phyloP scores from a whole-genome alignment of 2,113 vertebrate genomes.

The Gulo gulo region DNA sequence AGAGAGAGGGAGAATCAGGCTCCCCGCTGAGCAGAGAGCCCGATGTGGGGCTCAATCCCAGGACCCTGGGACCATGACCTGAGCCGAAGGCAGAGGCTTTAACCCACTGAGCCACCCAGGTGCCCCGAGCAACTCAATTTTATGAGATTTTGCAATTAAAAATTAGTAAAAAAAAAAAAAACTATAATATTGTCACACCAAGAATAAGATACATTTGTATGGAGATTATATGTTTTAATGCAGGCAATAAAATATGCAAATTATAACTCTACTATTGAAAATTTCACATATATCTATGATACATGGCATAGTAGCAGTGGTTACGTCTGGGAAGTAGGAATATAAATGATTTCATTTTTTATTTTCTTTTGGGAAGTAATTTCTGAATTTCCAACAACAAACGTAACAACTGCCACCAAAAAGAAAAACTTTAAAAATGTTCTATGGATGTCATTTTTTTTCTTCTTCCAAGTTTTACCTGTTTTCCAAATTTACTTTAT shows the following conservation, averaged over 20 bases:
- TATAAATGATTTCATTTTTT: background rate
- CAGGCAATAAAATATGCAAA: background rate
- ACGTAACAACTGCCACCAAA: background rate
- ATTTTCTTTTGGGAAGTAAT: background rate
- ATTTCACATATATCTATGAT: background rate
- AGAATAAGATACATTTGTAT: background rate
- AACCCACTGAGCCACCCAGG: no score
- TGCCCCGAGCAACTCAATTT: background rate
- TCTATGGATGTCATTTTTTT: background rate
- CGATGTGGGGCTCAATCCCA: no score
- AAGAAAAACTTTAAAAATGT: background rate
- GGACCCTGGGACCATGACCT: no score
- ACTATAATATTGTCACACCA: background rate
- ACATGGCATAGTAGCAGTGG: background rate
- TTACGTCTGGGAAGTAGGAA: background rate
- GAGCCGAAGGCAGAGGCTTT: no score
- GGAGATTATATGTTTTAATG: background rate
- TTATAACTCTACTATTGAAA: background rate
- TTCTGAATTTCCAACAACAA: background rate
- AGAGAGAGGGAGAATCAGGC: no score
- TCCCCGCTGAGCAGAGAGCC: no score
- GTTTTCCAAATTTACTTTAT: background rate
- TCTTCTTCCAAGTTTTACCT: background rate
- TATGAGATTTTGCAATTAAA: background rate
- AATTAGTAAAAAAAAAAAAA: background rate